These are phyloP conservation scores for Theretra japonica DNA, from an alignment of 2,888 invertebrate genomes.

Conservation along the genomic window DNA sequence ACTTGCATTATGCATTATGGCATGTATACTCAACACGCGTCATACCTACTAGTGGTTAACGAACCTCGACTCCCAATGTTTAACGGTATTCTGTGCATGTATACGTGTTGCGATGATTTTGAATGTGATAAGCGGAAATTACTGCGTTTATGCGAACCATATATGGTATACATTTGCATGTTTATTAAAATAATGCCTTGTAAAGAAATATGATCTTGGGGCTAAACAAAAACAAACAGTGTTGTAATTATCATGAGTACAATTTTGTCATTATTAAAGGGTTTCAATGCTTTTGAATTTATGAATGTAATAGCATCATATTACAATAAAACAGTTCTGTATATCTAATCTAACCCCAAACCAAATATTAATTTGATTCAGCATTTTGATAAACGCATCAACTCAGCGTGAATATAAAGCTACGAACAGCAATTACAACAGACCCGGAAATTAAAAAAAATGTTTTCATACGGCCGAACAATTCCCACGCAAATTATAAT, in stretches of 20 bases:
- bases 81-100: too few relatives aligned
- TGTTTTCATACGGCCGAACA: conserved; percentile 34
- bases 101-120: too few relatives aligned
- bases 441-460: conserved; percentile 44
- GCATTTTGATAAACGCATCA: not conserved
- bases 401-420: conserved; percentile 31
- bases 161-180: too few relatives aligned
- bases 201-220: too few relatives aligned
- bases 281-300: not conserved
- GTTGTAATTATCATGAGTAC: too few relatives aligned
- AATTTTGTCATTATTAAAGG: too few relatives aligned
- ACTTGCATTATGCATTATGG: conserved; percentile 31
- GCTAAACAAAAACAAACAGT: too few relatives aligned
- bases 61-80: not conserved
- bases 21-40: conserved; percentile 24
- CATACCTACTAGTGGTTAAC: conserved; percentile 22
- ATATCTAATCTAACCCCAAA: conserved; percentile 10
- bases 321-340: not conserved
- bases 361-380: conserved; percentile 12
- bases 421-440: conserved; percentile 10
- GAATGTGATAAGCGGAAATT: not conserved
- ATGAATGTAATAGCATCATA: not conserved
- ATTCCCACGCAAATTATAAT: conserved; percentile 57
- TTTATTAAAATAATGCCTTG: too few relatives aligned
- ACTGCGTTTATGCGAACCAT: too few relatives aligned